Conservation (phyloP, 2,888 invertebrate species). For the Stomorhina lunata region DNA sequence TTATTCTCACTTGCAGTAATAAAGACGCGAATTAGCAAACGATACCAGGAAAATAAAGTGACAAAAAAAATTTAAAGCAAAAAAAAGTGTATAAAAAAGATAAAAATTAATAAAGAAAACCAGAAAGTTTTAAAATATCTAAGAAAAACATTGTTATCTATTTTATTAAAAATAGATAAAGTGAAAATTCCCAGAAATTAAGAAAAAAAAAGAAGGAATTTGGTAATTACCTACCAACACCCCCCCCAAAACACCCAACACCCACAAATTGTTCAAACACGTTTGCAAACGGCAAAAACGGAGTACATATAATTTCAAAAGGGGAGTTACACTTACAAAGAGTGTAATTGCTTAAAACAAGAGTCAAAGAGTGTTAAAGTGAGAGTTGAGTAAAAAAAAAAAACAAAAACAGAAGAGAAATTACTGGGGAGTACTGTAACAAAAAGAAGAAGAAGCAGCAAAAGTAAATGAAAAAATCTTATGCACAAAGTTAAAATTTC, state of each 20-base stretch:
- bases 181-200: neutral
- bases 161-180: no score
- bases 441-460: neutral
- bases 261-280: constrained; percentile 6
- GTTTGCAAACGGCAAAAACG: neutral
- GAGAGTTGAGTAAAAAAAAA: neutral
- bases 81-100: neutral
- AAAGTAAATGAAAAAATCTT: neutral
- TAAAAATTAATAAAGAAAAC: neutral
- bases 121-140: neutral
- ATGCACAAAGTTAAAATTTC: constrained; percentile 50
- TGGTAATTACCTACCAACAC: neutral
- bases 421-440: neutral
- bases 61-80: neutral
- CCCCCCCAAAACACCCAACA: neutral
- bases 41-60: neutral
- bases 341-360: neutral
- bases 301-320: neutral
- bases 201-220: neutral
- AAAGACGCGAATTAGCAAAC: constrained; percentile 10
- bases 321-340: constrained; percentile 25
- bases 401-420: neutral
- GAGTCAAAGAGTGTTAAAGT: neutral
- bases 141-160: neutral
- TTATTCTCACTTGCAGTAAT: constrained; percentile 56